These are phyloP conservation scores for Lycia hirtaria DNA, from an alignment of 2,888 invertebrate genomes.

Conservation along the genomic window DNA sequence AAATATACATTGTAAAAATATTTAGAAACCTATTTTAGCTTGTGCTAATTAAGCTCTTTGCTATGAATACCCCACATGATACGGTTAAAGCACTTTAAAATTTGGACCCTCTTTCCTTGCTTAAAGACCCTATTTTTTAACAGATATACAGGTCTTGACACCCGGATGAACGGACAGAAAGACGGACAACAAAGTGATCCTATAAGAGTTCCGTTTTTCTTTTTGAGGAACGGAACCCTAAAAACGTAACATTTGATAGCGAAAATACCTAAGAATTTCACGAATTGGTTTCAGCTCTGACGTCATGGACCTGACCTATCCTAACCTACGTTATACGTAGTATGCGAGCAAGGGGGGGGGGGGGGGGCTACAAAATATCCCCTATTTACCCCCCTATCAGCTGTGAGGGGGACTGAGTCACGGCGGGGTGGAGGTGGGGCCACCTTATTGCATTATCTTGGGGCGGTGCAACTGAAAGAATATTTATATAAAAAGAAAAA, in stretches of 20 bases:
- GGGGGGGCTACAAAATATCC: constrained; percentile 28
- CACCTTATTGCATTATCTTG: constrained; percentile 61
- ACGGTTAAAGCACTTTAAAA: too few relatives aligned
- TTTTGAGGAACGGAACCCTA: too few relatives aligned
- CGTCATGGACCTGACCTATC: constrained; percentile 40
- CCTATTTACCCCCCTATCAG: constrained; percentile 40
- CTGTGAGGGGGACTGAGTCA: constrained; percentile 41
- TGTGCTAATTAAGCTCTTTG: too few relatives aligned
- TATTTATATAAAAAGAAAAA: constrained; percentile 27
- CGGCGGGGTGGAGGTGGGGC: constrained; percentile 26
- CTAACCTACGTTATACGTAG: constrained; percentile 21
- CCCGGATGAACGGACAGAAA: too few relatives aligned
- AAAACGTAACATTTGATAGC: not conserved
- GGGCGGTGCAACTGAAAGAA: constrained; percentile 46
- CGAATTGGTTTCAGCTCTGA: constrained; percentile 39
- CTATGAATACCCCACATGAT: too few relatives aligned
- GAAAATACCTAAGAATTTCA: constrained; percentile 10
- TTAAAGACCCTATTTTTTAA: too few relatives aligned
- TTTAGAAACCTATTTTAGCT: too few relatives aligned
- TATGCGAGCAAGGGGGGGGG: constrained; percentile 12
- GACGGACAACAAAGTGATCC: too few relatives aligned
- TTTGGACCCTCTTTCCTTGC: too few relatives aligned
- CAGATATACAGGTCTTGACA: too few relatives aligned
- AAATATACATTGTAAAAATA: too few relatives aligned
- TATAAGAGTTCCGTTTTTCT: too few relatives aligned